Evolutionary conservation across 2,888 invertebrate species (phyloP).

Genomic region (Pharmacophagus antenor): DNA sequence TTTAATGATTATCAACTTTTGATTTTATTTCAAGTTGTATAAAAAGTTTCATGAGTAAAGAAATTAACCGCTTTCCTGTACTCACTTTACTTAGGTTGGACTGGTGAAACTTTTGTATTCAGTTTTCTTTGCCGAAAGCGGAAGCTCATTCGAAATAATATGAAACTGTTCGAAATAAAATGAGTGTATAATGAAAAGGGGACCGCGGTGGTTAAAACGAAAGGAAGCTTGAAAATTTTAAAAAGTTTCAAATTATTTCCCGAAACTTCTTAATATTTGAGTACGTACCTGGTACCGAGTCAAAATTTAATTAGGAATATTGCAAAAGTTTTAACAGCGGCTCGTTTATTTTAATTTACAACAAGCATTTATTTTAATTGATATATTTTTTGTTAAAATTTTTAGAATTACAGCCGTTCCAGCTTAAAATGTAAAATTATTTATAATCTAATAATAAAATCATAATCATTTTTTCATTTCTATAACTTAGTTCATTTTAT

Average conservation of each 20-base stretch:
- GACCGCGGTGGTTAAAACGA: conserved; percentile 12
- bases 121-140: conserved; percentile 1
- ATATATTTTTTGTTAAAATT: not conserved
- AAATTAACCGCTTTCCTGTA: too few species aligned
- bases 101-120: conserved; percentile 4
- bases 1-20: too few species aligned
- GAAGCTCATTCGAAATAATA: conserved; percentile 15
- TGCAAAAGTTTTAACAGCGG: conserved; percentile 14
- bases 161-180: conserved; percentile 15
- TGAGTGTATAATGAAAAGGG: conserved; percentile 14
- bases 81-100: too few species aligned
- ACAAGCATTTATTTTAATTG: conserved; percentile 3
- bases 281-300: conserved; percentile 9
- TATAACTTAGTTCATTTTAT: too few species aligned
- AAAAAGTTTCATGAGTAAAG: too few species aligned
- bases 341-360: conserved; percentile 20
- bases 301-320: conserved; percentile 26
- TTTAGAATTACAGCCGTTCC: too few species aligned
- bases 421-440: too few species aligned
- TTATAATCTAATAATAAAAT: too few species aligned
- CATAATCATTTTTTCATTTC: too few species aligned
- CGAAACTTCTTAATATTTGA: conserved; percentile 22
- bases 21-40: too few species aligned
- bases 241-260: conserved; percentile 18
- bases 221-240: conserved; percentile 20